Conservation (phyloP, 2,113 vertebrate genomes). For the Scalopus aquaticus region DNA sequence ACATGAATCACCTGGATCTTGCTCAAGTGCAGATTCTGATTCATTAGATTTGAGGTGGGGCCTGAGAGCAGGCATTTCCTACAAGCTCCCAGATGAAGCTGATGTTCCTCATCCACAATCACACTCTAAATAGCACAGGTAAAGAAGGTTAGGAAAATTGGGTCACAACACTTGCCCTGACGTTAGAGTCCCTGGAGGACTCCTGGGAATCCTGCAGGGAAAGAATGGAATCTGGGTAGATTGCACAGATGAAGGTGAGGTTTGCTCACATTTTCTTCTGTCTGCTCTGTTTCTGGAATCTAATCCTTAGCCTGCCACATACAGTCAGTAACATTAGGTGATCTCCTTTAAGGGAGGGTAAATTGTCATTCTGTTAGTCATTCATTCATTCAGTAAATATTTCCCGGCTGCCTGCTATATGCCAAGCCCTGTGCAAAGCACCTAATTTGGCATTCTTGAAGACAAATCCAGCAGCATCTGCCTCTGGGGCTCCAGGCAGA, state of each 20-base stretch:
- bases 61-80: not conserved
- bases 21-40: not conserved
- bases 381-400: constrained; percentile 3
- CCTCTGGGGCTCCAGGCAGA: not conserved
- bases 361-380: not conserved
- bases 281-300: not conserved
- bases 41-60: not conserved
- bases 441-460: not conserved
- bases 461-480: not conserved
- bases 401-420: constrained; percentile 21
- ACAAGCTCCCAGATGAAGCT: not conserved
- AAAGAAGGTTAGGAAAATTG: not conserved
- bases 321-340: not conserved
- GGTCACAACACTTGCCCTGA: not conserved
- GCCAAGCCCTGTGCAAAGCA: not conserved
- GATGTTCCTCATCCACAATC: not conserved
- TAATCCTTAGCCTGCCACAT: not conserved
- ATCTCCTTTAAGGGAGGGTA: not conserved
- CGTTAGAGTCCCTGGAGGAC: not conserved
- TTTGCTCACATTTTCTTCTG: not conserved
- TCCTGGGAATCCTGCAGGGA: not conserved
- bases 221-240: not conserved
- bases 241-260: not conserved
- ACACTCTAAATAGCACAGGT: not conserved
- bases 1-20: not conserved